phyloP scores from a whole-genome alignment of 2,113 vertebrate species.

The Actenoides hombroni region DNA sequence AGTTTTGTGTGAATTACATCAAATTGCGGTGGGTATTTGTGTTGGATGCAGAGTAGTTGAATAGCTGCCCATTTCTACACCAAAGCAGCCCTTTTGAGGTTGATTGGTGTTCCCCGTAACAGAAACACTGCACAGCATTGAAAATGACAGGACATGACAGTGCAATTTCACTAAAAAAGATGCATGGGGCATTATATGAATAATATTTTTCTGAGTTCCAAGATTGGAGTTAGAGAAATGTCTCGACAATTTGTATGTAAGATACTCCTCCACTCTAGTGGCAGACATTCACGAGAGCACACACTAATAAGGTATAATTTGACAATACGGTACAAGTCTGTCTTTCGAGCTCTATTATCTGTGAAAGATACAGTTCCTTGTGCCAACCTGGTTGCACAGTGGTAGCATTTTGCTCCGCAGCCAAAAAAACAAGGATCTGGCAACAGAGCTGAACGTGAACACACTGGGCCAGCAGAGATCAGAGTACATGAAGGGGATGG shows the following conservation, averaged over 20 bases:
- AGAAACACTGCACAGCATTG: neutral
- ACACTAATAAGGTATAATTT: conserved; percentile 35
- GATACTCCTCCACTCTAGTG: neutral
- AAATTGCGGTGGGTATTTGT: neutral
- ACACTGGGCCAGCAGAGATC: neutral
- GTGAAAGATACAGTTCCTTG: neutral
- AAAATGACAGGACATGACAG: conserved; percentile 20
- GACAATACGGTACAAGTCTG: neutral
- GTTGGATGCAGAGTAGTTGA: neutral
- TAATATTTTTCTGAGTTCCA: conserved; percentile 9
- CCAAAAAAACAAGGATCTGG: conserved; percentile 20
- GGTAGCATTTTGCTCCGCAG: neutral
- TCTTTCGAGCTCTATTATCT: conserved; percentile 18
- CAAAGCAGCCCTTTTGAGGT: conserved; percentile 27
- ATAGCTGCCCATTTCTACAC: conserved; percentile 21
- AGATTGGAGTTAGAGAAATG: neutral
- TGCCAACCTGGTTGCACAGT: neutral
- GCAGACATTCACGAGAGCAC: neutral
- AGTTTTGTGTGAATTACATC: conserved; percentile 7
- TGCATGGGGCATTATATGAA: neutral
- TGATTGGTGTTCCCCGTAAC: conserved; percentile 42
- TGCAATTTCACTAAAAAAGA: conserved; percentile 12
- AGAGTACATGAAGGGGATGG: neutral
- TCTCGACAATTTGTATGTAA: neutral
- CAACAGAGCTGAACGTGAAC: neutral